Evolutionary conservation across 2,888 invertebrate species (phyloP), one percentile per base, ranked within the genome.

Genomic region (Cistogaster globosa): DNA sequence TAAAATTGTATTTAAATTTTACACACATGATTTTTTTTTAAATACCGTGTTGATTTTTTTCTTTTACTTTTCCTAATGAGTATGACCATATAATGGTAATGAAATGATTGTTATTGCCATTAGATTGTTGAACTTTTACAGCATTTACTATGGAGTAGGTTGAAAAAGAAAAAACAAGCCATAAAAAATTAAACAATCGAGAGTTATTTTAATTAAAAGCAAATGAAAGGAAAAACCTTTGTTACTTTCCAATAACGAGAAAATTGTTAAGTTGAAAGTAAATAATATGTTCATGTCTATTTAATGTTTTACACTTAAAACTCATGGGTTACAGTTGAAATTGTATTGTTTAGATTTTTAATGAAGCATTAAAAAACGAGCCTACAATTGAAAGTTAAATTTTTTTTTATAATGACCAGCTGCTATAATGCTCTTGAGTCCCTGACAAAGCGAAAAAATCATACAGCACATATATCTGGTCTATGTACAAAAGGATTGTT

Each of bases 201-300:
- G 32, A 80, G 72, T 68, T 83, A 74, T 83, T 83, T 83, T 84
- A 84, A 84, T 84, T 84, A 80, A 72, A 84, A 77, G 42, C 72
- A 84, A 84, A 84, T 77, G 84, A 84, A 84, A 84, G 80, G 80
- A 84, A 84, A 84, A 84, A 74, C 72, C 72, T 76, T 84, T 72
- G 77, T 84, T 76, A 77, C 84, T 84, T 80, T 80, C 84, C 84
- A 84, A 80, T 80, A 77, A 77, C 77, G 76, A 38, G 72, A 55
- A 72, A 77, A 48, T 76, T 42, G 18, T 48, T 71, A 69, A 32
- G 57, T 58, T 14, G 74, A 68, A 74, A 79, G 80, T 75, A 80
- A 60, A 76, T 80, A 20, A 67, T 68, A 80, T 77, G 67, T 72
- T 80, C 84, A 84, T 68, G 84, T 84, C 58, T 80, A 45, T 45